Evolutionary conservation across 2,888 invertebrate genomes (phyloP).

Genomic region (Drosophila niveifrons): DNA sequence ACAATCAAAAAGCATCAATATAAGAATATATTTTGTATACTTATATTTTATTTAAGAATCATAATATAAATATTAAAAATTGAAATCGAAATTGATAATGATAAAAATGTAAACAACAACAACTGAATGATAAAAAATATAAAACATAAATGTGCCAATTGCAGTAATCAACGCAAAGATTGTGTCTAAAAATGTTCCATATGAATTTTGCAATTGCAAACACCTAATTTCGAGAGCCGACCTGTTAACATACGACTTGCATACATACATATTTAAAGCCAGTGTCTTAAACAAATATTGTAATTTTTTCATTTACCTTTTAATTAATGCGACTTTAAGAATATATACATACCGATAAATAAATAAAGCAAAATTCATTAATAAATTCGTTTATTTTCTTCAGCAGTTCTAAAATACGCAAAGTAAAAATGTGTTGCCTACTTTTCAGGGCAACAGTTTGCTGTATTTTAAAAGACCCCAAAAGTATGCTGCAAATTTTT

Average conservation of each 20-base stretch:
- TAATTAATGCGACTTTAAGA: conserved; percentile 67
- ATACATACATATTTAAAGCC: conserved; percentile 57
- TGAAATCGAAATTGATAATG: conserved; percentile 3
- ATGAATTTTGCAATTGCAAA: conserved; percentile 48
- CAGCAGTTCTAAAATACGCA: neutral
- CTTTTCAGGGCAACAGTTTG: neutral
- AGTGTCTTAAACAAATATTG: conserved; percentile 74
- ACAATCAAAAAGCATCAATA: conserved; percentile 55
- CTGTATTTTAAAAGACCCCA: neutral
- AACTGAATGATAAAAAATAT: no score
- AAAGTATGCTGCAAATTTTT: conserved; percentile 12
- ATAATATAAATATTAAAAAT: conserved; percentile 57
- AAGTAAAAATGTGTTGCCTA: neutral
- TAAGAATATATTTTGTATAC: conserved; percentile 74
- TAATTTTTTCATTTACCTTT: conserved; percentile 57
- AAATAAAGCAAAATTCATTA: conserved; percentile 44
- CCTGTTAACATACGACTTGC: conserved; percentile 57
- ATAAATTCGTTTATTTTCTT: neutral
- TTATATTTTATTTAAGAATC: conserved; percentile 77
- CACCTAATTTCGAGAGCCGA: conserved; percentile 67
- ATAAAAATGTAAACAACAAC: conserved; percentile 3
- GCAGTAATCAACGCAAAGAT: conserved; percentile 56
- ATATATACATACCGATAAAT: conserved; percentile 54
- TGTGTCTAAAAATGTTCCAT: conserved; percentile 65
- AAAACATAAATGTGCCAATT: conserved; percentile 60